A percentile compares a stretch with the other conserved stretches of the same genome.
phyloP scores from a whole-genome alignment of 2,888 invertebrate species.

The Prenolepis imparis region DNA sequence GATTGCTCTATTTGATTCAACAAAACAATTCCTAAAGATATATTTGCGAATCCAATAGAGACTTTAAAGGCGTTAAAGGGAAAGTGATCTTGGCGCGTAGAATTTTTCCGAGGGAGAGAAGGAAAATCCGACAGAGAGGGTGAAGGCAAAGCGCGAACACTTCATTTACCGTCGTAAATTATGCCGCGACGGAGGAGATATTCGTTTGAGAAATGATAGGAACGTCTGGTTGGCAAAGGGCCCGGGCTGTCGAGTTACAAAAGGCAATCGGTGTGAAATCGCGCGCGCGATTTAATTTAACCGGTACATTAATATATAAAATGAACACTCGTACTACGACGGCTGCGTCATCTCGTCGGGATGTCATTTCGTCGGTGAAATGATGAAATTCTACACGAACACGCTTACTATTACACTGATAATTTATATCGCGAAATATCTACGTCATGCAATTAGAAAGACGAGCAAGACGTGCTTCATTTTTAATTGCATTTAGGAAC shows the following conservation, averaged over 20 bases:
- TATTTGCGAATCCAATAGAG: neutral
- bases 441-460: slow-evolving; percentile 23
- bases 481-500: neutral
- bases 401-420: slow-evolving; percentile 4
- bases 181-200: neutral
- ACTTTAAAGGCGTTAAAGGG: neutral
- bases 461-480: neutral
- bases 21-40: neutral
- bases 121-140: neutral
- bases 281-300: slow-evolving; percentile 23
- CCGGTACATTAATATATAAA: slow-evolving; percentile 3
- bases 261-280: neutral
- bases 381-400: neutral
- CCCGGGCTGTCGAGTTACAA: neutral
- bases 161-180: slow-evolving; percentile 31
- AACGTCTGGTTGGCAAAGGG: neutral
- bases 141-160: neutral
- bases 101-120: neutral
- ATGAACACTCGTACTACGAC: neutral
- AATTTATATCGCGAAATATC: slow-evolving; percentile 19
- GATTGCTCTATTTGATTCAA: neutral
- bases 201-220: slow-evolving; percentile 35
- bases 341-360: too few species aligned
- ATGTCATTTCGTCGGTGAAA: slow-evolving; percentile 7
- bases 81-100: neutral